Evolutionary conservation across 2,797 vertebrate species (phyloP), one percentile per base, ranked within the genome.

Genomic region (Bradypodion ventrale): DNA sequence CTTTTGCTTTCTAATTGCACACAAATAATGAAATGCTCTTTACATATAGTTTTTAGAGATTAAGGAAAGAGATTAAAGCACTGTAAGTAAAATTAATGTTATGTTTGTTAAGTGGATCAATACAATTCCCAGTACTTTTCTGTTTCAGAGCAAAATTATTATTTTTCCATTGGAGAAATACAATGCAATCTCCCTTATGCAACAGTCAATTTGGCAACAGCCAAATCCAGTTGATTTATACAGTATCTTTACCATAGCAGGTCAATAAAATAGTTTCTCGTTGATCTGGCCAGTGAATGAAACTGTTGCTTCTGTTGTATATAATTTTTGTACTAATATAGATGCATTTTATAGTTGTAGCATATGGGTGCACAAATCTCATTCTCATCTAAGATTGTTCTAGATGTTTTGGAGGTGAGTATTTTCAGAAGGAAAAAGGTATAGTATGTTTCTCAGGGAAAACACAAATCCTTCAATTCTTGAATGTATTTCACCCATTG

Each of bases 1-100:
- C 5, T 83, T 93, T 83, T 84, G 1, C 75, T 29, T 83, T 21
- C 37, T 82, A 90, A 84, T 32, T 90, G 46, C 78, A 87, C n/a
- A 40, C 79, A 83, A 89, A 75, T 82, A 87, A 84, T 78, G 37
- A 89, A 90, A 82, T 0, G 0, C 25, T 72, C n/a, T 37, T 75
- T 82, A n/a, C n/a, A n/a, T n/a, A 49, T 27, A 23, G 76, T 86
- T 84, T 21, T 85, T 88, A 80, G 27, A 83, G 79, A 82, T 16
- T 85, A 27, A 66, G 1, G 29, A 7, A 25, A 9, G 35, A 85
- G 37, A 86, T 90, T 85, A 86, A 85, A 79, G 60, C 75, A 80
- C n/a, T 80, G 2, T 72, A 89, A 84, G 2, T 87, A 77, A 91
- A 89, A 87, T 78, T 5, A 72, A 7, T 83, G 29, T 7, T 87